Base-by-base conservation (phyloP, 2,888 invertebrate species). In the Leuctra nigra region DNA sequence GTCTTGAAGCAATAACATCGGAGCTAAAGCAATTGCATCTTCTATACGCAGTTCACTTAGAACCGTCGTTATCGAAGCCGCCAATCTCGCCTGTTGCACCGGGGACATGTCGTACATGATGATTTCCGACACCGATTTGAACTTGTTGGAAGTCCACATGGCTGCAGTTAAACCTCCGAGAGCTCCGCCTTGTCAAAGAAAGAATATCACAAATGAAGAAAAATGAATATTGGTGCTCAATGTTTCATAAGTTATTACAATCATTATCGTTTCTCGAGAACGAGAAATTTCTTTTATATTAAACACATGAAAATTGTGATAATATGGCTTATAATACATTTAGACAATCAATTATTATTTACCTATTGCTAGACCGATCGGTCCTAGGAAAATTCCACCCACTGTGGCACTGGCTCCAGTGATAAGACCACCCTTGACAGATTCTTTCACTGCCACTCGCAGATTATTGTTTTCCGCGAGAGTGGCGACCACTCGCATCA, bases 311-410 rank as follows among this genome's bases (percentile, higher is more conserved):
- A n/a, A n/a, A n/a, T n/a, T n/a, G n/a, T n/a, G n/a, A n/a, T n/a
- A n/a, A n/a, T n/a, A n/a, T n/a, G n/a, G n/a, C n/a, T n/a, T n/a
- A n/a, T n/a, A n/a, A n/a, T n/a, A n/a, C n/a, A n/a, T n/a, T n/a
- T n/a, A n/a, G n/a, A n/a, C n/a, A n/a, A n/a, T n/a, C n/a, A n/a
- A n/a, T n/a, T n/a, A 29, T 29, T 29, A 55, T 56, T 29, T 66
- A 73, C 73, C 73, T 57, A 70, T 57, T 48, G 67, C 70, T 59
- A 72, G 58, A 39, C 73, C 73, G 25, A 69, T n/a, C 14, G 72
- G 72, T 1, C 73, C 73, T 22, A 66, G 71, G 3, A 72, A 18
- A 18, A 73, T 16, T 25, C 68, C 71, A 35, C 72, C 73, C 46
- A 66, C 54, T 38, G 71, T 64, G 9, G 71, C 70, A 57, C 67